Percentiles rank a stretch among this genome's conserved stretches.
Conservation (phyloP, 2,797 vertebrate species). For the Chelon labrosus region DNA sequence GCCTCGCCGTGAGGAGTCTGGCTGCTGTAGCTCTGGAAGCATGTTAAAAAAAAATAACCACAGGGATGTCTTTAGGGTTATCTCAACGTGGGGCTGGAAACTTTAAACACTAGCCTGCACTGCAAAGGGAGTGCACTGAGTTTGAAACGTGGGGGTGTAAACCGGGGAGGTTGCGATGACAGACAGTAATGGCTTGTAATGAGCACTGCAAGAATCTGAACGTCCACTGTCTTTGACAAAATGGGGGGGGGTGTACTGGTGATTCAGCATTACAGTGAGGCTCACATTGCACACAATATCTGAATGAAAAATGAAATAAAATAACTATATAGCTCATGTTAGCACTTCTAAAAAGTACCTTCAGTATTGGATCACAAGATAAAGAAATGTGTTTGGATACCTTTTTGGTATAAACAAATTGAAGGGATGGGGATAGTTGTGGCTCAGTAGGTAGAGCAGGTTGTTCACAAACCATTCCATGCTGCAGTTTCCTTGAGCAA, state of each 20-base stretch:
- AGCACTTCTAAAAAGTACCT: neutral
- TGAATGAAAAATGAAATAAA: neutral
- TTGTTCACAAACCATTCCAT: too few relatives aligned
- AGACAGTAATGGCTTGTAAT: too few relatives aligned
- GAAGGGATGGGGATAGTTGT: too few relatives aligned
- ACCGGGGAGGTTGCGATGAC: neutral
- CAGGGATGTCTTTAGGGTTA: neutral
- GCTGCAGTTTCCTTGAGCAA: too few relatives aligned
- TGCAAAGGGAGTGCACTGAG: neutral
- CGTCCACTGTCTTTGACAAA: neutral
- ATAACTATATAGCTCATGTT: too few relatives aligned
- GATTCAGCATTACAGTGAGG: neutral
- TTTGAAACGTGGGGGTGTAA: neutral
- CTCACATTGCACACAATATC: neutral
- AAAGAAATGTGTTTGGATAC: neutral
- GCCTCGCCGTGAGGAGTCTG: too few relatives aligned
- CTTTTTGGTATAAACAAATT: neutral
- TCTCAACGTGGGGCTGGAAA: neutral
- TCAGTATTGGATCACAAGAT: neutral
- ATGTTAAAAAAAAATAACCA: neutral
- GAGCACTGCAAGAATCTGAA: neutral
- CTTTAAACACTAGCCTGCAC: neutral
- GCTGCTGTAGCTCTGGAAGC: neutral
- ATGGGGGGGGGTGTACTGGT: neutral
- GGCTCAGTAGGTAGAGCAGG: too few relatives aligned